phyloP scores from a whole-genome alignment of 2,797 vertebrate species.

The Synaphobranchus kaupii region DNA sequence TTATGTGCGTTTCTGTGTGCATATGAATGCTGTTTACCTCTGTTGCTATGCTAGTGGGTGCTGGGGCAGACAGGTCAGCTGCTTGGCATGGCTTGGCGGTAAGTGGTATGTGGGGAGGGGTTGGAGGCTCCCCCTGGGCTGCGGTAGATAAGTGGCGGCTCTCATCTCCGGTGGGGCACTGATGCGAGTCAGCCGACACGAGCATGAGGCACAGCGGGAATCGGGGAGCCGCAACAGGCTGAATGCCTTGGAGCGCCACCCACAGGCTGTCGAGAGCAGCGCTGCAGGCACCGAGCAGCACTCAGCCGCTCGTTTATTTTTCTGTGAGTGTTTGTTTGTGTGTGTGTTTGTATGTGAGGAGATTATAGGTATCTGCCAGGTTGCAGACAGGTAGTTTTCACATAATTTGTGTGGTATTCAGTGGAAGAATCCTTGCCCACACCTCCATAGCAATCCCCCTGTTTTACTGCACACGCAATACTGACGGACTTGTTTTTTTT shows the following conservation, averaged over 20 bases:
- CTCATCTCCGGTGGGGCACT: constrained; percentile 47
- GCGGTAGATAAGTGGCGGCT: constrained; percentile 57
- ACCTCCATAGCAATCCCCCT: not conserved
- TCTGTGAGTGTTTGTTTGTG: no score
- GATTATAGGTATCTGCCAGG: no score
- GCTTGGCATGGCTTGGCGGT: constrained; percentile 41
- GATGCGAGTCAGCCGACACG: constrained; percentile 16
- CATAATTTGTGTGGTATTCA: not conserved
- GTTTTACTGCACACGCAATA: not conserved
- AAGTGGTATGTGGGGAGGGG: constrained; percentile 21
- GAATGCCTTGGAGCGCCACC: no score
- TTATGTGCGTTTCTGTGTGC: constrained; percentile 21
- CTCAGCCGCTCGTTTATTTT: no score
- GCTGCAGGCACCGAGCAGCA: no score
- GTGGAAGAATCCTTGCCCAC: not conserved
- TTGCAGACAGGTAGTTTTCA: no score
- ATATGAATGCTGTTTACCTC: not conserved
- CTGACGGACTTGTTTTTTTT: no score
- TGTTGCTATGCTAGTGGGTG: constrained; percentile 38
- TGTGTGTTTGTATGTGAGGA: no score
- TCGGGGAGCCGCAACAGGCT: no score
- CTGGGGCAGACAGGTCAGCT: constrained; percentile 53
- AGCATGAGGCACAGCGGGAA: not conserved
- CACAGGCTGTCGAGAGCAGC: no score
- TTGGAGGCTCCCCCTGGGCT: no score